Evolutionary conservation across 2,888 invertebrate genomes (phyloP), one percentile per base, ranked within the genome.

Genomic region (Spodoptera exigua): DNA sequence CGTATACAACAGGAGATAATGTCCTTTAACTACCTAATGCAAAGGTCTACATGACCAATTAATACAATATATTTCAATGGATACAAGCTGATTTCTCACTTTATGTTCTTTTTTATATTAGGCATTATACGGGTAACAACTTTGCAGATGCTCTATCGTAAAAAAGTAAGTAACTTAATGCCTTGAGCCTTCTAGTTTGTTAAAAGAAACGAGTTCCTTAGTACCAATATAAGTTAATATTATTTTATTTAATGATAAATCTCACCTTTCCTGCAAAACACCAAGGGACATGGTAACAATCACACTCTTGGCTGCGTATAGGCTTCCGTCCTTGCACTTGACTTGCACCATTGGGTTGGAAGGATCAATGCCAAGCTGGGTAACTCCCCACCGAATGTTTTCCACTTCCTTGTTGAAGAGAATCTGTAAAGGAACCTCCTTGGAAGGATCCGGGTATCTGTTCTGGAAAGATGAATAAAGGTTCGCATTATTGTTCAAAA

Each of bases 261-360:
- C 66, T 71, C 71, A 93, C 94, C 88, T 89, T 47, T 95, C 95
- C 80, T 97, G 96, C 52, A 97, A 84, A 47, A 96, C 96, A 1
- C 96, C 97, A 4, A 97, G 82, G 2, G 97, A 95, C 0, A 95
- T 88, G 0, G 97, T 97, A 12, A 96, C 93, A 62, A 97, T 95
- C 3, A 96, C 95, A 79, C 96, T 96, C 68, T 95, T 95, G 5
- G 96, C 95, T 0, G 85, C 83, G 63, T 93, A 95, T 37, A 91
- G 66, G 40, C 93, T 92, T 0, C 95, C 95, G 73, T 96, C 95
- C 49, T 83, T 91, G 62, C 96, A 96, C 36, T 83, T 91, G 0
- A 96, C 91, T 40, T 93, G 89, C 0, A 95, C 94, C 10, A 94
- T 76, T 0, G 93, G 88, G 48, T 86, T 87, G 27, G 75, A 85